These are phyloP conservation scores for Stratiomys singularior DNA, from an alignment of 2,888 invertebrate species.

Conservation along the genomic window DNA sequence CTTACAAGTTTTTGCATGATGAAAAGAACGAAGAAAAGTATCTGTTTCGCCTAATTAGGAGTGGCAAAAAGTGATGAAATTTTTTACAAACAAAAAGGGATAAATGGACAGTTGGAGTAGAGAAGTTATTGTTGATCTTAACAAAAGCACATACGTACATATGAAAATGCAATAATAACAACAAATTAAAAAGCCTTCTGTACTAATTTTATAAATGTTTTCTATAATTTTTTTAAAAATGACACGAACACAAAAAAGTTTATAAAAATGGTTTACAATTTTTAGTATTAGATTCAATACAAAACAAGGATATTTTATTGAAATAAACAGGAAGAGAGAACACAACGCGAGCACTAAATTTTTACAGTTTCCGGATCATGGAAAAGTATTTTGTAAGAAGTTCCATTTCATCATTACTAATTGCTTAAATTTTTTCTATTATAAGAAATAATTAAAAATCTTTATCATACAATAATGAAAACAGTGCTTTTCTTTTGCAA, in stretches of 20 bases:
- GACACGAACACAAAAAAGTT: conserved; percentile 14
- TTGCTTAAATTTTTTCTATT: no score
- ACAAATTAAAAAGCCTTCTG: conserved; percentile 29
- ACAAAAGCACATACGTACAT: not conserved
- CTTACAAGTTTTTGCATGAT: conserved; percentile 1
- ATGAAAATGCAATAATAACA: conserved; percentile 26
- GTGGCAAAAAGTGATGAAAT: not conserved
- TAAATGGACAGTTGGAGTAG: conserved; percentile 3
- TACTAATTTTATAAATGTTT: conserved; percentile 32
- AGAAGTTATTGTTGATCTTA: conserved; percentile 30
- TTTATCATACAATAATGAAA: no score
- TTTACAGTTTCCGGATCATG: not conserved
- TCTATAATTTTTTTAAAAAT: not conserved
- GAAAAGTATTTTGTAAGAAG: not conserved
- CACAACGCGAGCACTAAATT: conserved; percentile 31
- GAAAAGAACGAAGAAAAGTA: not conserved
- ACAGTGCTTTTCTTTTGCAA: no score
- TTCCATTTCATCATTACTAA: not conserved
- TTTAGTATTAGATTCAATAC: not conserved
- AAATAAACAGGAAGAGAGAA: conserved; percentile 6
- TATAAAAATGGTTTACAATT: conserved; percentile 18
- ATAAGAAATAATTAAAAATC: no score
- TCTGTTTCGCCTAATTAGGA: not conserved
- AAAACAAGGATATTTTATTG: conserved; percentile 14
- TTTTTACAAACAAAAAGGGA: not conserved